Conservation (phyloP, 2,888 invertebrate genomes). For the Sinopyrophorus schimmeli region DNA sequence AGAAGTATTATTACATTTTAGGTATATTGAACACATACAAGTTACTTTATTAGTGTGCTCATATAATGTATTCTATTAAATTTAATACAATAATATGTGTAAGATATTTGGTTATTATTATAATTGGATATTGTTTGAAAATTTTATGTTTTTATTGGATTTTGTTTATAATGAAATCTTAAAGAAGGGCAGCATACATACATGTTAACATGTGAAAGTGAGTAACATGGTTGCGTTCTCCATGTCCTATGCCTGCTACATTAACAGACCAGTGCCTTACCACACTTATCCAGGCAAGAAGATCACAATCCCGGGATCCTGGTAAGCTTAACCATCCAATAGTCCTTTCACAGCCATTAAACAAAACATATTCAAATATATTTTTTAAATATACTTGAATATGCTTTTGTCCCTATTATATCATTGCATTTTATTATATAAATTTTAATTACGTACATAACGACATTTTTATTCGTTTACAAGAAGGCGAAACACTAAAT, state of each 20-base stretch:
- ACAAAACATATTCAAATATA: constrained; percentile 18
- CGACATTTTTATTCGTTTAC: no score
- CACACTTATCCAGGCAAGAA: constrained; percentile 50
- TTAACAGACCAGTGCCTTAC: constrained; percentile 52
- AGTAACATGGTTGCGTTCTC: constrained; percentile 49
- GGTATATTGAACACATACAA: constrained; percentile 25
- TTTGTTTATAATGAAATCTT: neutral
- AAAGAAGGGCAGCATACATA: constrained; percentile 8
- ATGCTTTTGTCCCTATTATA: constrained; percentile 1
- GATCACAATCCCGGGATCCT: constrained; percentile 44
- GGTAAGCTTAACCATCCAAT: constrained; percentile 54
- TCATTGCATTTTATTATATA: neutral
- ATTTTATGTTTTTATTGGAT: constrained; percentile 1
- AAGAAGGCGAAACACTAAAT: no score
- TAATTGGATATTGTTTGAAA: constrained; percentile 3
- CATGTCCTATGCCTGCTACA: constrained; percentile 49
- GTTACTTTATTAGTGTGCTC: constrained; percentile 35
- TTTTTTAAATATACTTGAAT: constrained; percentile 11
- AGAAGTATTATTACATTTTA: constrained; percentile 25
- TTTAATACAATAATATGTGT: constrained; percentile 29
- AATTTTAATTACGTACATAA: no score
- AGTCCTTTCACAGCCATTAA: constrained; percentile 29
- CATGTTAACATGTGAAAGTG: constrained; percentile 30
- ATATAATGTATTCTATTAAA: constrained; percentile 37
- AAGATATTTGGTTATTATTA: constrained; percentile 18